Evolutionary conservation across 64 coral and sea anemone species (phyloP).

Genomic region (Acropora yongei): DNA sequence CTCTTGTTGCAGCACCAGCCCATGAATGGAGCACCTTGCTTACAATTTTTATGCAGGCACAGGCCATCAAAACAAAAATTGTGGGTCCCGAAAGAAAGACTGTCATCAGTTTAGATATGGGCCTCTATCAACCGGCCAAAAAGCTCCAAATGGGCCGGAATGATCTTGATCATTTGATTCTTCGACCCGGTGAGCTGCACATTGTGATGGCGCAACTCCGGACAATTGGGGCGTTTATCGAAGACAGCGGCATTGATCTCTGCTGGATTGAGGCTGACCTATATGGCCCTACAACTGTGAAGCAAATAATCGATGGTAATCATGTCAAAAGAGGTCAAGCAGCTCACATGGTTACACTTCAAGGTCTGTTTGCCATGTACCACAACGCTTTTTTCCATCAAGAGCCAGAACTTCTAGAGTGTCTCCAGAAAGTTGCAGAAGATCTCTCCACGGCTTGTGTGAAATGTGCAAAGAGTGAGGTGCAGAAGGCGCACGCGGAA

Average conservation of each 20-base stretch:
- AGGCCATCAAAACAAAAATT: slow-evolving; percentile 37
- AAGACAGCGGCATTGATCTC: slow-evolving; percentile 59
- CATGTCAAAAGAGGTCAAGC: slow-evolving; percentile 35
- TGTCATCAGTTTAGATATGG: slow-evolving; percentile 25
- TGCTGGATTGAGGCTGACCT: slow-evolving; percentile 64
- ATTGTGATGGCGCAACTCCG: slow-evolving; percentile 56
- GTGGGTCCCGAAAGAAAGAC: slow-evolving; percentile 36
- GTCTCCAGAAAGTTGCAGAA: neutral
- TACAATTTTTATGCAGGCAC: slow-evolving; percentile 49
- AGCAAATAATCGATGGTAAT: slow-evolving; percentile 60
- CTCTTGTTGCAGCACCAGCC: slow-evolving; percentile 33
- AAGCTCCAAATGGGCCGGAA: slow-evolving; percentile 45
- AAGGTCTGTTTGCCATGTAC: slow-evolving; percentile 44
- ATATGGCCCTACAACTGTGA: slow-evolving; percentile 66
- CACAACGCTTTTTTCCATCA: slow-evolving; percentile 30
- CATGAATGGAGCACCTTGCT: slow-evolving; percentile 48
- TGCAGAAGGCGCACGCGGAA: neutral
- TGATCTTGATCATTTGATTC: slow-evolving; percentile 34
- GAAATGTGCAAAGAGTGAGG: neutral
- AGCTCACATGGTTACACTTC: slow-evolving; percentile 61
- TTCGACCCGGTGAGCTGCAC: slow-evolving; percentile 46
- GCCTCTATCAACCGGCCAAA: slow-evolving; percentile 47
- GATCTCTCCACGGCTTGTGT: neutral
- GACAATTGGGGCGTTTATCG: slow-evolving; percentile 39
- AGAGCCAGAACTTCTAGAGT: neutral